phyloP scores from a whole-genome alignment of 2,888 invertebrate genomes.

The Mythimna vitellina region DNA sequence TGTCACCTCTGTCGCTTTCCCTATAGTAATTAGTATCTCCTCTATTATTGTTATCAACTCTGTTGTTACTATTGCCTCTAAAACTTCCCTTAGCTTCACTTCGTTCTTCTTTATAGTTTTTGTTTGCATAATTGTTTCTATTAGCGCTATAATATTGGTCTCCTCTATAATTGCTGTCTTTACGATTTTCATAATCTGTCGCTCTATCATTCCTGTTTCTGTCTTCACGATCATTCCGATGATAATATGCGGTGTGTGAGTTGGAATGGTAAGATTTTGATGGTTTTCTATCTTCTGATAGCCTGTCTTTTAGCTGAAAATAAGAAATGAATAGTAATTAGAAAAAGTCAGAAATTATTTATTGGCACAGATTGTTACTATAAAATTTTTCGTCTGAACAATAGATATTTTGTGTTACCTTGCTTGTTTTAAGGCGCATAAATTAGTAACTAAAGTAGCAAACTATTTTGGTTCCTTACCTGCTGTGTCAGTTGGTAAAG shows the following conservation, averaged over 20 bases:
- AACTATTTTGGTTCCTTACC: conserved; percentile 29
- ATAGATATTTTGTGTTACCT: background rate
- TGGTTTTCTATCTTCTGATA: background rate
- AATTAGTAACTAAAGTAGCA: background rate
- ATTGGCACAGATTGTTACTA: background rate
- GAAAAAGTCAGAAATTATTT: background rate
- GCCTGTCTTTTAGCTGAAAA: conserved; percentile 37
- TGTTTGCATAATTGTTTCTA: conserved; percentile 7
- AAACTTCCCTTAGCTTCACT: conserved; percentile 17
- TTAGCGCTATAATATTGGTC: conserved; percentile 3
- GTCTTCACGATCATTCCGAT: conserved; percentile 29
- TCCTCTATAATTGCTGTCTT: conserved; percentile 18
- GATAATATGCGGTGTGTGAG: conserved; percentile 21
- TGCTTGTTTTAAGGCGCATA: background rate
- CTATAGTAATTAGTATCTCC: background rate
- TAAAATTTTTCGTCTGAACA: background rate
- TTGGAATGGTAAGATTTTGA: conserved; percentile 26
- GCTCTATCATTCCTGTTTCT: conserved; percentile 12
- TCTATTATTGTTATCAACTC: background rate
- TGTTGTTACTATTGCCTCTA: background rate
- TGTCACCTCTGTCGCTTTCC: background rate
- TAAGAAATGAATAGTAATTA: background rate
- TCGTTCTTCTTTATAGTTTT: conserved; percentile 9
- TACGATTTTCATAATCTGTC: conserved; percentile 14
- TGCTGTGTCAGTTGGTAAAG: conserved; percentile 52